These are phyloP conservation scores for Chaenocephalus aceratus DNA, from an alignment of 2,113 vertebrate species.

Conservation along the genomic window DNA sequence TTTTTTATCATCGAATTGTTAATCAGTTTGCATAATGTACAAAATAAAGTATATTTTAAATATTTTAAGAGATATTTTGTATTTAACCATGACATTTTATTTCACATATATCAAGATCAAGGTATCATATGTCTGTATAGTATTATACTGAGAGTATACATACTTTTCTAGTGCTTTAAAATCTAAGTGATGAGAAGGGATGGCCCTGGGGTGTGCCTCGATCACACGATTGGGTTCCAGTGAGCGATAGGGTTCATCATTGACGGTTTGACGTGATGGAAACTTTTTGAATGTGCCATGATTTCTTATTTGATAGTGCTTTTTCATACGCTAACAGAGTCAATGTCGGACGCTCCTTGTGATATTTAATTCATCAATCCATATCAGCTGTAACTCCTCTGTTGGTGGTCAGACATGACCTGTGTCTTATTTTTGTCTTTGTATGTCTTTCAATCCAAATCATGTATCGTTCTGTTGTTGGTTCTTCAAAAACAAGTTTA, in stretches of 20 bases:
- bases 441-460: constrained; percentile 78
- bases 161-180: constrained; percentile 84
- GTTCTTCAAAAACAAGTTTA: constrained; percentile 59
- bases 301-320: constrained; percentile 74
- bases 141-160: constrained; percentile 76
- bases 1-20: constrained; percentile 85
- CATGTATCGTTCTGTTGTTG: constrained; percentile 71
- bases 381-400: constrained; percentile 58
- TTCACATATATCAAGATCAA: constrained; percentile 79
- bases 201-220: constrained; percentile 75
- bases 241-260: constrained; percentile 64
- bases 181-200: constrained; percentile 54
- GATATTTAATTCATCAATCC: constrained; percentile 60
- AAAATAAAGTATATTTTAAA: constrained; percentile 89
- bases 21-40: constrained; percentile 85
- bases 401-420: constrained; percentile 70
- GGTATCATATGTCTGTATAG: constrained; percentile 80
- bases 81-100: constrained; percentile 85
- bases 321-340: constrained; percentile 70
- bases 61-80: constrained; percentile 89
- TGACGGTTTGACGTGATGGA: constrained; percentile 55
- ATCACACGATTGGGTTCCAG: constrained; percentile 66
- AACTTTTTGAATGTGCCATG: constrained; percentile 73
- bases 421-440: constrained; percentile 75
- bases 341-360: constrained; percentile 65